Evolutionary conservation across 2,888 invertebrate genomes (phyloP).

Genomic region (Chrysolina oricalcia): DNA sequence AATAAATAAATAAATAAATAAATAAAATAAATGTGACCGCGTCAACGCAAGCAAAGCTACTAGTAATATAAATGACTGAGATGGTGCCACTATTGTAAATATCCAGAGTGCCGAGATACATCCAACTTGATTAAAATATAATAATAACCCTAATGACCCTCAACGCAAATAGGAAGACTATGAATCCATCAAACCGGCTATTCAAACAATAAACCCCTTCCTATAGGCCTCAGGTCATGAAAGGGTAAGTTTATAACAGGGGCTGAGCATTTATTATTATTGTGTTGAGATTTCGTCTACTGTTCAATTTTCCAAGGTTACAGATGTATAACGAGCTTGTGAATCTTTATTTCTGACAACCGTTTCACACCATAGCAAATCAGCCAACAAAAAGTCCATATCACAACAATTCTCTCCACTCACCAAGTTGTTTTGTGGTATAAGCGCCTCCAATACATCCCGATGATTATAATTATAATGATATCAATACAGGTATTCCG

Average conservation of each 20-base stretch:
- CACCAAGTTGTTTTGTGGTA: too few relatives aligned
- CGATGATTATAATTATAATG: background rate
- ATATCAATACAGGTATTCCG: background rate
- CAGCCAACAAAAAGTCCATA: background rate
- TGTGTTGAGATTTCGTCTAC: background rate
- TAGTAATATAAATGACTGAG: background rate
- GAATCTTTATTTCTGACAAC: background rate
- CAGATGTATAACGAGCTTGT: background rate
- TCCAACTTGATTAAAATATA: constrained; percentile 1
- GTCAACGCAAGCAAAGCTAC: background rate
- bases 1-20: too few relatives aligned
- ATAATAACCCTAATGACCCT: constrained; percentile 13
- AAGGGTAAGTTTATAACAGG: constrained; percentile 10
- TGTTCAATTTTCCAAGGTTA: background rate
- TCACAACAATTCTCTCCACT: background rate
- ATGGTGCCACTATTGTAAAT: background rate
- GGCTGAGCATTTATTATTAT: background rate
- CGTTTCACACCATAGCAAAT: background rate
- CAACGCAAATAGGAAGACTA: background rate
- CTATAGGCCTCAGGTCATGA: background rate
- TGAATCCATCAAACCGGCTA: constrained; percentile 5
- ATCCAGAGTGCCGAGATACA: background rate
- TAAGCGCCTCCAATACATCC: too few relatives aligned
- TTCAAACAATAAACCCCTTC: constrained; percentile 14
- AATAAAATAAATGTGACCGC: too few relatives aligned